A percentile compares a stretch with the other conserved stretches of the same genome.
These are phyloP conservation scores for Apis mellifera DNA, from an alignment of 1,140 invertebrate species.

Conservation along the genomic window Amel_HAv3.1 CM009940.2:6971501-6972000, in stretches of 20 bases:
- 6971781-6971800: neutral
- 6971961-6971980: neutral
- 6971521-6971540: too few relatives aligned
- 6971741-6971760: neutral
- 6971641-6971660: neutral
- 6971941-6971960: neutral
- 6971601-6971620: constrained; percentile 18
- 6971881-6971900: too few relatives aligned
- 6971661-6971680: neutral
- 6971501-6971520: too few relatives aligned
- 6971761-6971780: constrained; percentile 1
- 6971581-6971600: neutral
- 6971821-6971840: neutral
- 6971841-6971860: too few relatives aligned
- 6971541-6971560: neutral
- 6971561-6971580: neutral
- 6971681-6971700: neutral
- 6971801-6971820: neutral
- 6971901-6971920: neutral
- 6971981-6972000: constrained; percentile 28
- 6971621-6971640: neutral
- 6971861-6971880: neutral
- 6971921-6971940: neutral
- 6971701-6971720: neutral
- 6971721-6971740: neutral